These are phyloP conservation scores for Myotis findleyi DNA, from an alignment of 2,797 vertebrate genomes.

Conservation along the genomic window DNA sequence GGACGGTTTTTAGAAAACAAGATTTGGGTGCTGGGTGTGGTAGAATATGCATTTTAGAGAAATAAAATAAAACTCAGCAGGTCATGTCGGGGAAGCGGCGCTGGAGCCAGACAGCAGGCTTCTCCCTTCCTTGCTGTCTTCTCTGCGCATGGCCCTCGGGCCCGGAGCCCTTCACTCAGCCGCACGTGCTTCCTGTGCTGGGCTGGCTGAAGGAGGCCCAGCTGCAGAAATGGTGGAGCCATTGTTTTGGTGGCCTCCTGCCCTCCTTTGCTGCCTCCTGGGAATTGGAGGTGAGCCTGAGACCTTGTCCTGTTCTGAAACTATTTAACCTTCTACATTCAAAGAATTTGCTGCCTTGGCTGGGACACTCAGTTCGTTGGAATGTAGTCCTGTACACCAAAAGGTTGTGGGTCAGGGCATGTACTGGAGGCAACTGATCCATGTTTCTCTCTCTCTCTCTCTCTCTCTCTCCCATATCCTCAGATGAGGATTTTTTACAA, in stretches of 20 bases:
- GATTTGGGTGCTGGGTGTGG: neutral
- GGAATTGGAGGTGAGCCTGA: neutral
- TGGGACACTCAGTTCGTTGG: neutral
- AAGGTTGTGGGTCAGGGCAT: neutral
- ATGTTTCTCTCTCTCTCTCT: neutral
- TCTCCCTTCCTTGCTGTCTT: neutral
- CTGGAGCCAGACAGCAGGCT: neutral
- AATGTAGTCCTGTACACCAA: neutral
- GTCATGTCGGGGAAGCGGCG: neutral
- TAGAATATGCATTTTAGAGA: constrained; percentile 5
- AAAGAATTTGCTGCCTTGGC: too few relatives aligned
- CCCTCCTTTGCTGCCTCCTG: neutral
- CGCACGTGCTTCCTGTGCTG: neutral
- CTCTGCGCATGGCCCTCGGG: too few relatives aligned
- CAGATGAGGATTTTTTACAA: neutral
- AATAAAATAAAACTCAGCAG: neutral
- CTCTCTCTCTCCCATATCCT: neutral
- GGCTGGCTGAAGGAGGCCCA: neutral
- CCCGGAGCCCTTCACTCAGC: neutral
- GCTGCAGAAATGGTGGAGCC: neutral
- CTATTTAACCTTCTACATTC: neutral
- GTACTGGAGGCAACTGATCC: neutral
- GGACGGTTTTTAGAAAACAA: neutral
- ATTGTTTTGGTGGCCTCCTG: neutral
- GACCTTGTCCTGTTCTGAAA: neutral